Conservation (phyloP, 92 coral and sea anemone species). For the Siderastrea radians region DNA sequence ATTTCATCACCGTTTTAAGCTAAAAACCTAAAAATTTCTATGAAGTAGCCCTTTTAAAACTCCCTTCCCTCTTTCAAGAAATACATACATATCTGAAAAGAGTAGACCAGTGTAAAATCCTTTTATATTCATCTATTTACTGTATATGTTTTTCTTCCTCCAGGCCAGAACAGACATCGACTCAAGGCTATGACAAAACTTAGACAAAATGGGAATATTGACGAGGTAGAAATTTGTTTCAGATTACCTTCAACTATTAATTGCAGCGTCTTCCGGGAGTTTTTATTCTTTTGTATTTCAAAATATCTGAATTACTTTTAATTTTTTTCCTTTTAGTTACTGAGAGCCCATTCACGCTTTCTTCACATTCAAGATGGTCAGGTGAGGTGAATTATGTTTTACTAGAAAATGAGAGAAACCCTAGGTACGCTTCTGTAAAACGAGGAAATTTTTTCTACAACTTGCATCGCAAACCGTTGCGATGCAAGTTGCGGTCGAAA, state of each 20-base stretch:
- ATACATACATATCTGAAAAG: no score
- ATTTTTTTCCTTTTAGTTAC: slow-evolving; percentile 57
- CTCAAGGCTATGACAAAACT: slow-evolving; percentile 94
- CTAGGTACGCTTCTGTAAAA: no score
- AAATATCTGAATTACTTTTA: background rate
- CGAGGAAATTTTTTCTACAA: no score
- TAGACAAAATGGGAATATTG: slow-evolving; percentile 90
- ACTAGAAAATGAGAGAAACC: no score
- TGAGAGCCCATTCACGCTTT: slow-evolving; percentile 91
- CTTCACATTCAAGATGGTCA: slow-evolving; percentile 94
- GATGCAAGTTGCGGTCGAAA: no score
- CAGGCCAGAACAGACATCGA: slow-evolving; percentile 86
- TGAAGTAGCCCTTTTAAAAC: no score
- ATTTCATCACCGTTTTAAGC: no score
- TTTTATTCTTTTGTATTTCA: background rate
- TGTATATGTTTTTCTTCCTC: background rate
- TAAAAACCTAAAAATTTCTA: no score
- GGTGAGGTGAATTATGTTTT: slow-evolving; percentile 49
- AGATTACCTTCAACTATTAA: background rate
- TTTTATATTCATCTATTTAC: background rate
- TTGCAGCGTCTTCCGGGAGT: background rate
- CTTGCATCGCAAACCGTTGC: no score
- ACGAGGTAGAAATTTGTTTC: slow-evolving; percentile 71
- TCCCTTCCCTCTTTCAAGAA: no score
- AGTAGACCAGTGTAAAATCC: background rate